A percentile compares a stretch with the other conserved stretches of the same genome.
These are phyloP conservation scores for Spisula subtruncata DNA, from an alignment of 2,888 invertebrate genomes.

Conservation along the genomic window DNA sequence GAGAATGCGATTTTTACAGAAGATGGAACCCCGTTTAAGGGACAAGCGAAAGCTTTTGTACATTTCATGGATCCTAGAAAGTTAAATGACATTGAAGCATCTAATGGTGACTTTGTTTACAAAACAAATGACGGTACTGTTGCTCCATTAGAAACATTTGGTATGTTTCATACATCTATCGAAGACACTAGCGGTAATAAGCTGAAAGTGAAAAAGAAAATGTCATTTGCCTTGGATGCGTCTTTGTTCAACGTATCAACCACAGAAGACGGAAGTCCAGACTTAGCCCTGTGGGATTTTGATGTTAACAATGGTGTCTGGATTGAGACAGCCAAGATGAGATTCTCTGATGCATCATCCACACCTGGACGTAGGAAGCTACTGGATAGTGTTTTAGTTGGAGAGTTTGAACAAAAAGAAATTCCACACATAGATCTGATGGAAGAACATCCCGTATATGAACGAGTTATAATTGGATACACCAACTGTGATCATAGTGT, in stretches of 20 bases:
- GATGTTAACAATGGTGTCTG: constrained; percentile 66
- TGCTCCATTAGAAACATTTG: constrained; percentile 58
- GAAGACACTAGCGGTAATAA: constrained; percentile 45
- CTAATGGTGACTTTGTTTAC: constrained; percentile 58
- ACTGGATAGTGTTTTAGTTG: constrained; percentile 23
- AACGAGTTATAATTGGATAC: constrained; percentile 34
- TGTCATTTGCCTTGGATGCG: constrained; percentile 50
- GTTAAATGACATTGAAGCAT: constrained; percentile 51
- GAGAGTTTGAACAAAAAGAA: constrained; percentile 25
- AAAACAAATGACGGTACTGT: constrained; percentile 43
- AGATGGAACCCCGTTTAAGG: constrained; percentile 48
- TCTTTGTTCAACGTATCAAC: constrained; percentile 54
- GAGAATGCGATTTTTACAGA: constrained; percentile 46
- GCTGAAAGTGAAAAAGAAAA: constrained; percentile 49
- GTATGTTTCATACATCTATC: constrained; percentile 57
- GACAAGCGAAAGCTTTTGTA: constrained; percentile 49
- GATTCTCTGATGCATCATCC: neutral
- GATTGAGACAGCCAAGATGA: constrained; percentile 55
- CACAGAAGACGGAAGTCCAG: constrained; percentile 55
- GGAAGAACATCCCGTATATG: neutral
- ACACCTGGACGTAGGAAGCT: constrained; percentile 35
- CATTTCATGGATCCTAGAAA: constrained; percentile 64
- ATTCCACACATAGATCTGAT: constrained; percentile 23
- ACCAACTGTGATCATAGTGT: constrained; percentile 59
- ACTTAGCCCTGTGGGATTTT: constrained; percentile 55